Base-by-base conservation (phyloP, 2,797 vertebrate genomes). In the Triplophysa bombifrons region DNA sequence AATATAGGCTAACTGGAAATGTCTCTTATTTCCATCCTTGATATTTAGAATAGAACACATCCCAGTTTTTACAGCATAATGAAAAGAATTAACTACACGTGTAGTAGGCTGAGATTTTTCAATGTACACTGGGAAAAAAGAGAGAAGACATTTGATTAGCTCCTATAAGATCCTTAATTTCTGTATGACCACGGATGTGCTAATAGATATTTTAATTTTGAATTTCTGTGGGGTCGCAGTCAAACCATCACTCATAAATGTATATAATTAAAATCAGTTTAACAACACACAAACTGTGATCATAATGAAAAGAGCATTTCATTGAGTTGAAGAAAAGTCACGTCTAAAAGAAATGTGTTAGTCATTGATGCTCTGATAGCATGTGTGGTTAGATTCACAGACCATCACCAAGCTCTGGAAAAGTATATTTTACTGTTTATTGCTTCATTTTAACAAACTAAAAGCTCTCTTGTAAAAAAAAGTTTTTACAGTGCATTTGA, bases 351-450 rank as follows among this genome's bases (percentile, higher is more conserved):
- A 86, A 92, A 91, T 93, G 77, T 93, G 91, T 89, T 92, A 91
- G 84, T 86, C 84, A 91, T 90, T 88, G 86, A 83, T 69, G 64
- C 76, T 58, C 68, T 66, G 81, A 84, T 80, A 78, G 73, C 41
- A 75, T 60, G 78, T 69, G 79, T 80, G 74, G 78, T 27, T 60
- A 30, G 53, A 55, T 84, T 71, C 67, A 82, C 67, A 76, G 76
- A 84, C 46, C 85, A 87, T 87, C 90, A 91, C 89, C 88, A 85
- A 84, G 70, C 81, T 41, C 84, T 89, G 90, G 89, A 92, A 92
- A 92, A 90, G 88, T 89, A 89, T 86, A 93, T 92, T 93, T 89
- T 84, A 91, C 90, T 91, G 92, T 92, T 93, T 91, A 92, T 90
- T 90, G 86, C 90, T 93, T 93, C 91, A 91, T 91, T 90, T 89